Percentiles rank a stretch among this genome's conserved stretches.
phyloP scores from a whole-genome alignment of 2,888 invertebrate species.

The Drosophila parthenogenetica region DNA sequence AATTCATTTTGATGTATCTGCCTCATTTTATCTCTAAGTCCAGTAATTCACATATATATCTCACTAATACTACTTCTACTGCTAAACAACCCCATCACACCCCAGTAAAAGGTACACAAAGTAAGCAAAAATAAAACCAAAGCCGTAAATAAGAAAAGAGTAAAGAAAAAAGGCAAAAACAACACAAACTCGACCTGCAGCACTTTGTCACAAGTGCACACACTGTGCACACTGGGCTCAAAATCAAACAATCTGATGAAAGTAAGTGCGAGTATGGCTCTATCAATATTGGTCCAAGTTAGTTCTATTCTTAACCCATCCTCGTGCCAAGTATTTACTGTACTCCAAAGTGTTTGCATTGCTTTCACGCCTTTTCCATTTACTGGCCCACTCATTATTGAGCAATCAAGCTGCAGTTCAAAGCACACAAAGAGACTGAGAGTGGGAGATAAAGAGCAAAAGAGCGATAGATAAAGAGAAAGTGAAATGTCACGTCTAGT shows the following conservation, averaged over 20 bases:
- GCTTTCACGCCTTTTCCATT: conserved; percentile 58
- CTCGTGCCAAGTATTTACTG: conserved; percentile 32
- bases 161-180: background rate
- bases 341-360: conserved; percentile 48
- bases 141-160: conserved; percentile 14
- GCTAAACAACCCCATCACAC: background rate
- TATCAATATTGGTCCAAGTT: conserved; percentile 26
- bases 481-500: conserved; percentile 17
- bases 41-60: too few species aligned
- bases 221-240: conserved; percentile 12
- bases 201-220: conserved; percentile 27
- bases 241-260: conserved; percentile 10
- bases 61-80: background rate
- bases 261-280: background rate
- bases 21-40: too few species aligned
- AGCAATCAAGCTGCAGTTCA: conserved; percentile 46
- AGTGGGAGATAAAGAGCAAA: background rate
- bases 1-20: too few species aligned
- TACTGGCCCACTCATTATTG: conserved; percentile 44
- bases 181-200: conserved; percentile 23
- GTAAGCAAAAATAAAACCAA: conserved; percentile 1
- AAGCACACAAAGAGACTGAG: background rate
- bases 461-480: background rate
- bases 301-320: conserved; percentile 40
- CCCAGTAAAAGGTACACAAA: background rate